These are phyloP conservation scores for Cotesia glomerata DNA, from an alignment of 1,140 invertebrate genomes.

Conservation along the genomic window DNA sequence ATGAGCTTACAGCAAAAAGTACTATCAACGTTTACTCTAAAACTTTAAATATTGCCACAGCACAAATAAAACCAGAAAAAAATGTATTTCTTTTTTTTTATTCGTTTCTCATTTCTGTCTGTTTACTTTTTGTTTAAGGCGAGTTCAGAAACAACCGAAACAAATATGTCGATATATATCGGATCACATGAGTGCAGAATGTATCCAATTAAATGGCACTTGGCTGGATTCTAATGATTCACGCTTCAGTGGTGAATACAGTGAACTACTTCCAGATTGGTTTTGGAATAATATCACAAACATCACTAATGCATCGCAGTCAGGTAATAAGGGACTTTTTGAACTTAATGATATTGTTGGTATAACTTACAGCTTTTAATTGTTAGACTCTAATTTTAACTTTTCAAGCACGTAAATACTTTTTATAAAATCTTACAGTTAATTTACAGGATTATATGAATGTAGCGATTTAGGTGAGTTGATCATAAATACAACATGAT, in stretches of 20 bases:
- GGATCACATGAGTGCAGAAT: slow-evolving; percentile 68
- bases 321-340: slow-evolving; percentile 40
- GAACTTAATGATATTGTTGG: neutral
- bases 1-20: slow-evolving; percentile 8
- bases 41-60: neutral
- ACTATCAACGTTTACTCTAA: neutral
- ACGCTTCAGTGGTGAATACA: slow-evolving; percentile 52
- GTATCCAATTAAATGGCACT: slow-evolving; percentile 65
- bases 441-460: too few species aligned
- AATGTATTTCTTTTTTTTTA: neutral
- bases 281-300: slow-evolving; percentile 55
- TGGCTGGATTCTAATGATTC: slow-evolving; percentile 56
- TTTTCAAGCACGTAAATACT: too few species aligned
- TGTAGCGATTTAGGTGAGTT: too few species aligned
- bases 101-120: neutral
- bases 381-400: too few species aligned
- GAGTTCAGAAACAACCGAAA: slow-evolving; percentile 69
- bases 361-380: too few species aligned
- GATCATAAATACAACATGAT: too few species aligned
- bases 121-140: slow-evolving; percentile 63
- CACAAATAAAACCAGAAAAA: neutral
- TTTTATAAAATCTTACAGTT: too few species aligned
- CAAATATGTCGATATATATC: slow-evolving; percentile 71
- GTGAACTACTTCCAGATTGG: slow-evolving; percentile 53
- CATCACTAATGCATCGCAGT: slow-evolving; percentile 48